A percentile compares a stretch with the other conserved stretches of the same genome.
phyloP scores from a whole-genome alignment of 1,140 invertebrate species.

The Nasonia vitripennis region DNA sequence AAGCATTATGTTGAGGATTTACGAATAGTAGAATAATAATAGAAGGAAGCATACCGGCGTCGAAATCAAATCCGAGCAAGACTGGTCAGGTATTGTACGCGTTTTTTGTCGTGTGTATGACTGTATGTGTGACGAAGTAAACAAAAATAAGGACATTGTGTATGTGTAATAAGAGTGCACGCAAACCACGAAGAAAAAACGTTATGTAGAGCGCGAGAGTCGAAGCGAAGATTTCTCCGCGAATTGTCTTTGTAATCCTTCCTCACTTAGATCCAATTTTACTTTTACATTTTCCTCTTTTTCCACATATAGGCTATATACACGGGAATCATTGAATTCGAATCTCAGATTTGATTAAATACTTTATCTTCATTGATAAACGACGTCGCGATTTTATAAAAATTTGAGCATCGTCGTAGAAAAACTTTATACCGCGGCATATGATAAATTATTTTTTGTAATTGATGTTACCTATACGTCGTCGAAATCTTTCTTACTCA shows the following conservation, averaged over 20 bases:
- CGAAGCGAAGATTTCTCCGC: constrained; percentile 30
- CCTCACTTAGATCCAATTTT: constrained; percentile 13
- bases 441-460: constrained; percentile 30
- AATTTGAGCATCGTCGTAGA: not conserved
- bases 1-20: constrained; percentile 16
- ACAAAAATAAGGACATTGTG: constrained; percentile 29
- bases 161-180: constrained; percentile 24
- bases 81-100: constrained; percentile 43
- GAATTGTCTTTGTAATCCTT: constrained; percentile 16
- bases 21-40: not conserved
- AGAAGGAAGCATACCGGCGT: constrained; percentile 28
- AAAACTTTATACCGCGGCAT: not conserved
- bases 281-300: constrained; percentile 9
- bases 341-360: constrained; percentile 31
- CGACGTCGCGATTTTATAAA: not conserved
- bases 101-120: constrained; percentile 41
- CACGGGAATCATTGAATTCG: not conserved
- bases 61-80: constrained; percentile 48
- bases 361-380: constrained; percentile 1
- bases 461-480: constrained; percentile 33
- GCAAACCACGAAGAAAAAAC: constrained; percentile 10
- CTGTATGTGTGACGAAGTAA: constrained; percentile 43
- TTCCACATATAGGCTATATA: constrained; percentile 7
- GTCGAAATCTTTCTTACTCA: constrained; percentile 34
- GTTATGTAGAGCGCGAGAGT: constrained; percentile 42